Evolutionary conservation across 2,888 invertebrate genomes (phyloP), one percentile per base, ranked within the genome.

Genomic region (Callyntrura sp.): DNA sequence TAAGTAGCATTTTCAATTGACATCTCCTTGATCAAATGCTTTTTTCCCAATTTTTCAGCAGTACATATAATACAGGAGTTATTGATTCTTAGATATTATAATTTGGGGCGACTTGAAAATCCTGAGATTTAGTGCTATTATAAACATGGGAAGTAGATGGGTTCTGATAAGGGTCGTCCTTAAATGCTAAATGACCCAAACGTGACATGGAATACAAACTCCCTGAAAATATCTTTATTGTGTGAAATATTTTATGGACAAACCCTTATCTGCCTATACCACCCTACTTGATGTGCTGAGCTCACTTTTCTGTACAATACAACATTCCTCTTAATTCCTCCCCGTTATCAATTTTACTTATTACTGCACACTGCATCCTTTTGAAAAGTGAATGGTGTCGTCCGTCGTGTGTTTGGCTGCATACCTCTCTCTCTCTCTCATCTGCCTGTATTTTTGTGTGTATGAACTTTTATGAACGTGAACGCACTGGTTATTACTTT

Each of bases 351-450:
- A 17, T 79, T 79, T 73, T 48, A 48, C 73, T 57, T 43, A 79
- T 79, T 43, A 20, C 48, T 65, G 25, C 65, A 65, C 28, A 68
- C 28, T 79, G 79, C 79, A 79, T 79, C 79, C 57, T 35, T 79
- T 45, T 73, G 73, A 73, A 79, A 87, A 87, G 87, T 87, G 87
- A 87, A 87, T 87, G 87, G 48, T 25, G 23, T 35, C 35, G 35
- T 35, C 6, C 35, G 35, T 25, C 11, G 55, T 62, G 45, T 82
- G 60, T 48, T 12, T 17, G 9, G 17, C n/a, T 57, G 57, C n/a
- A 51, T 51, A 35, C 35, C 35, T 35, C 35, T 35, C 35, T 35
- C 35, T 35, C 35, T 35, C 35, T 35, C 35, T 35, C 35, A 35
- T 35, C n/a, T 62, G 62, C 12, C 8, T 62, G n/a, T 43, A 43